A percentile compares a stretch with the other conserved stretches of the same genome.
These are phyloP conservation scores for Serilophus lunatus DNA, from an alignment of 2,113 vertebrate genomes.

Conservation along the genomic window DNA sequence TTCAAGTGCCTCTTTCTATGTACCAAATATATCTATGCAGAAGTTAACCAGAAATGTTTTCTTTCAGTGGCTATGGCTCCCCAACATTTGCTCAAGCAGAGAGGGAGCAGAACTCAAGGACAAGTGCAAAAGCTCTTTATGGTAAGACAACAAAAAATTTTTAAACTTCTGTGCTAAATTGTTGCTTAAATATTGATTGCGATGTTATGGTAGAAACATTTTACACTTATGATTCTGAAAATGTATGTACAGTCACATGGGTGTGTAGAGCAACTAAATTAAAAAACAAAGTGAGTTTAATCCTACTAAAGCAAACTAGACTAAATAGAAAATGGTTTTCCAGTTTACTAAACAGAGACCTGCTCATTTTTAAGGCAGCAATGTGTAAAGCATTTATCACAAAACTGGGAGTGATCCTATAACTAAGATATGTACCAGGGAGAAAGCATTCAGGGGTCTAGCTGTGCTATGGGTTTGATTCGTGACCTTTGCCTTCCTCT, in stretches of 20 bases:
- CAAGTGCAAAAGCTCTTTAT: conserved; percentile 79
- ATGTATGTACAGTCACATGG: rapidly evolving
- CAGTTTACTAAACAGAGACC: not conserved
- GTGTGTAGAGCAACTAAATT: not conserved
- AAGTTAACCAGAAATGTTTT: conserved; percentile 18
- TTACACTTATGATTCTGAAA: not conserved
- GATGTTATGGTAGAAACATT: not conserved
- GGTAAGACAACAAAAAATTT: conserved; percentile 53
- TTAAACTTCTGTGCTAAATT: not conserved
- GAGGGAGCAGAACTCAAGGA: conserved; percentile 70
- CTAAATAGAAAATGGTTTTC: not conserved
- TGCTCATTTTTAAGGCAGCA: not conserved
- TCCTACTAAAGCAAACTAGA: not conserved
- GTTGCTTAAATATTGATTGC: not conserved
- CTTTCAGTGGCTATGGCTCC: conserved; percentile 77
- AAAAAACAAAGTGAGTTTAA: not conserved
- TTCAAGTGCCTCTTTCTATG: not conserved
- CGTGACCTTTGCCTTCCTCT: not conserved
- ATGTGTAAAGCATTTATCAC: not conserved
- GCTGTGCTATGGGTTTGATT: not conserved
- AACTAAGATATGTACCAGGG: not conserved
- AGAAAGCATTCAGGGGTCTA: not conserved
- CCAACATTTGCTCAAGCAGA: conserved; percentile 67
- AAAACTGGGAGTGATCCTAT: not conserved
- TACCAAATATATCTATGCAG: not conserved